Evolutionary conservation across 2,797 vertebrate species (phyloP), one percentile per base, ranked within the genome.

Genomic region (Syngnathus acus): DNA sequence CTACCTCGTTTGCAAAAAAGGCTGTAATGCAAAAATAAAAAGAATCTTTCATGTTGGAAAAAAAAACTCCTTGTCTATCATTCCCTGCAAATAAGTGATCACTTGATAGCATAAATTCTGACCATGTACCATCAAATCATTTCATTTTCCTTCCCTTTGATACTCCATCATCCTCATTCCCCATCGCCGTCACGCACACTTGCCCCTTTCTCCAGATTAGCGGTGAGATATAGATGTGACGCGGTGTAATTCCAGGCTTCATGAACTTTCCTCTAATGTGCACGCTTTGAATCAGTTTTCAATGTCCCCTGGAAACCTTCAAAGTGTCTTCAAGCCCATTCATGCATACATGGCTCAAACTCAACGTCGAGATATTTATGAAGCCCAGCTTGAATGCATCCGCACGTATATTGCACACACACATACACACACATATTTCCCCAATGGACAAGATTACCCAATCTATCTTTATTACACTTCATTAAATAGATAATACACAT

Each of bases 401-500:
- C 53, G 17, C 26, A 66, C 17, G 21, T 9, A 32, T 17, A 51
- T 21, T 9, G 16, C 58, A 64, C 2, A 14, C 50, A 19, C n/a
- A 61, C 16, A n/a, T 10, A 39, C 23, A 54, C 62, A 43, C 38
- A 48, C 17, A 47, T 21, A 53, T 16, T 37, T 66, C 72, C 71
- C 70, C 74, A 32, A 26, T 0, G 55, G 68, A 78, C 38, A 26
- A 72, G 65, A 82, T 79, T 72, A 75, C 73, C 67, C 65, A 71
- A 73, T 83, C 70, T 67, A 11, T 78, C 73, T 77, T 77, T 65
- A 83, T 79, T 81, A 76, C 0, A 26, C 78, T 71, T 79, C 70
- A 80, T 84, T 80, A 79, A 72, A 73, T 61, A 73, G 80, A 82
- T 82, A 80, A 75, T 66, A 19, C 54, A 37, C 77, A 50, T 42